These are phyloP conservation scores for Columbina picui DNA, from an alignment of 2,113 vertebrate species.

Conservation along the genomic window DNA sequence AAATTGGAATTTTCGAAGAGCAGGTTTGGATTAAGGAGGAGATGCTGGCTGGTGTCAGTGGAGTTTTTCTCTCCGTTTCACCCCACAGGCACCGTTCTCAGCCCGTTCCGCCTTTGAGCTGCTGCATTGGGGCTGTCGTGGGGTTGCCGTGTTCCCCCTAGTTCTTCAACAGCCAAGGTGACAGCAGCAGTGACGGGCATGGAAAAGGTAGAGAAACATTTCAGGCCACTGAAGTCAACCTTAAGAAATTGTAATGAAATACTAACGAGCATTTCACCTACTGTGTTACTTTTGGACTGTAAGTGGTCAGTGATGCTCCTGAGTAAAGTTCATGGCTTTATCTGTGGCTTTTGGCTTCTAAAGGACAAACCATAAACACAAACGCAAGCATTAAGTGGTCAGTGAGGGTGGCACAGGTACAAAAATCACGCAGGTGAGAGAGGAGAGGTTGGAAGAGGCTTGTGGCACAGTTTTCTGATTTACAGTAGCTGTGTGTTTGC, in stretches of 20 bases:
- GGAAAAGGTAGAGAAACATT: background rate
- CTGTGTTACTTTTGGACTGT: background rate
- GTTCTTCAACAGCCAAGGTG: background rate
- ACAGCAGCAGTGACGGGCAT: background rate
- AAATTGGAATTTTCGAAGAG: background rate
- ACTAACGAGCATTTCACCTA: background rate
- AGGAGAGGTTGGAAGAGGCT: background rate
- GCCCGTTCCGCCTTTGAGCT: background rate
- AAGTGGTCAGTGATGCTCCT: background rate
- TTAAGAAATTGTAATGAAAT: background rate
- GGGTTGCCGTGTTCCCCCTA: background rate
- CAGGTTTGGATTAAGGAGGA: background rate
- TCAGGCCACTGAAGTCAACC: background rate
- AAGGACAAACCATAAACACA: background rate
- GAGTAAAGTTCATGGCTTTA: background rate
- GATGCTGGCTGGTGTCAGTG: background rate
- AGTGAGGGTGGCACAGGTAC: background rate
- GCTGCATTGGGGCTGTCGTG: background rate
- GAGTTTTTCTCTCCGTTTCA: background rate
- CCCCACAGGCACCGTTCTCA: background rate
- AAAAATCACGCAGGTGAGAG: background rate
- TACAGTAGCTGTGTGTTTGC: background rate
- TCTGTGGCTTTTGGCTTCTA: background rate
- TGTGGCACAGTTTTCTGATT: accelerated
- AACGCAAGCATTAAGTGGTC: background rate